Evolutionary conservation across 2,888 invertebrate genomes (phyloP).

Genomic region (Stomorhina lunata): DNA sequence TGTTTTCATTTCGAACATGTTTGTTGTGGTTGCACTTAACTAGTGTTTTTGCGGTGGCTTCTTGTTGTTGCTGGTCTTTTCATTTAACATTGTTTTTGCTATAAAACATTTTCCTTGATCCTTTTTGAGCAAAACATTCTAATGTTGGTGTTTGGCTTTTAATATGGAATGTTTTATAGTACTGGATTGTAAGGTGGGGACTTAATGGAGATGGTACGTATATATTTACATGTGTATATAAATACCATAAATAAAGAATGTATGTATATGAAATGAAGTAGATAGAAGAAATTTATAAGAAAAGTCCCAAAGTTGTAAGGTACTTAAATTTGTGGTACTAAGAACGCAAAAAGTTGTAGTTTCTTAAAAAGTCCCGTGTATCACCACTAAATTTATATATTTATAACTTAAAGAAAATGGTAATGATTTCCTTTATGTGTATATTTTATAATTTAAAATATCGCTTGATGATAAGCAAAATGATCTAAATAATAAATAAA

Average conservation of each 20-base stretch:
- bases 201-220: no score
- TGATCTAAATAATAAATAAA: no score
- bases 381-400: background rate
- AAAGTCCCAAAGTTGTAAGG: no score
- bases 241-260: background rate
- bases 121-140: background rate
- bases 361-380: background rate
- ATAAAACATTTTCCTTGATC: background rate
- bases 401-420: background rate
- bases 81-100: constrained; percentile 45
- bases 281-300: no score
- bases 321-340: no score
- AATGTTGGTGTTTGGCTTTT: background rate
- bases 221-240: background rate
- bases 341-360: no score
- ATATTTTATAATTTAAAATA: no score
- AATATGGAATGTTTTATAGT: background rate
- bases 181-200: no score
- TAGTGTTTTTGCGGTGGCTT: constrained; percentile 46
- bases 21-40: constrained; percentile 51
- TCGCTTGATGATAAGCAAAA: no score
- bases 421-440: background rate
- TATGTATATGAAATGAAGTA: background rate
- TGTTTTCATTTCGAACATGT: background rate
- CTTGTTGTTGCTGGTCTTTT: no score